Evolutionary conservation across 1,140 invertebrate genomes (phyloP), one percentile per base, ranked within the genome.

Genomic region (Drosophila littoralis): DNA sequence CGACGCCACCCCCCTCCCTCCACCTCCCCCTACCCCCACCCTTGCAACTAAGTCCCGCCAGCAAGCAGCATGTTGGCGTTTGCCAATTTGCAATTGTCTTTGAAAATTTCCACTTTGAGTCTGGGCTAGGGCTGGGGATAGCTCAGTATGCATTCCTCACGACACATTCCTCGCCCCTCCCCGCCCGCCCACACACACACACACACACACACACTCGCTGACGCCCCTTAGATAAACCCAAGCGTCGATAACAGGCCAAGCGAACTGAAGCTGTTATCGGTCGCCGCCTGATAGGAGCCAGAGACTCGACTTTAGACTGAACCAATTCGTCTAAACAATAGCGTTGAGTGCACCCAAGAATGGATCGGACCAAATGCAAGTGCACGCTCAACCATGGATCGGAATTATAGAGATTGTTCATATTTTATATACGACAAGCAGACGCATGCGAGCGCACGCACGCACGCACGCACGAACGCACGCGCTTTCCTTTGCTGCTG

Each of bases 251-350:
- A 40, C 38, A 40, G 38, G 22, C 22, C 22, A 40, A 48, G 10
- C 28, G 42, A 36, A 61, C 59, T 36, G 33, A 22, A 10, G 45
- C 59, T 61, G 45, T 61, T 61, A 61, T 61, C 59, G 59, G 32
- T 36, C 22, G 55, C 40, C 5, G 55, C 40, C 55, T 28, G 17
- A 54, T 57, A 28, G 38, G 22, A 9, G 38, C 17, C 40, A 15
- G 12, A 6, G 40, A 48, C 28, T 61, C 59, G 59, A 61, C 59
- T 61, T 61, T 61, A 50, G 43, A 48, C 59, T 12, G 43, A n/a
- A 17, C 58, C 32, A 46, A 48, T 45, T 59, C 28, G 40, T 4
- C 55, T 28, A 45, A 28, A 22, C 57, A 46, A 59, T 46, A 45
- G 28, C 15, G 17, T 38, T 33, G 32, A 48, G 28, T 7, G 13